Base-by-base conservation (phyloP, 2,797 vertebrate species). In the Ispidina picta region DNA sequence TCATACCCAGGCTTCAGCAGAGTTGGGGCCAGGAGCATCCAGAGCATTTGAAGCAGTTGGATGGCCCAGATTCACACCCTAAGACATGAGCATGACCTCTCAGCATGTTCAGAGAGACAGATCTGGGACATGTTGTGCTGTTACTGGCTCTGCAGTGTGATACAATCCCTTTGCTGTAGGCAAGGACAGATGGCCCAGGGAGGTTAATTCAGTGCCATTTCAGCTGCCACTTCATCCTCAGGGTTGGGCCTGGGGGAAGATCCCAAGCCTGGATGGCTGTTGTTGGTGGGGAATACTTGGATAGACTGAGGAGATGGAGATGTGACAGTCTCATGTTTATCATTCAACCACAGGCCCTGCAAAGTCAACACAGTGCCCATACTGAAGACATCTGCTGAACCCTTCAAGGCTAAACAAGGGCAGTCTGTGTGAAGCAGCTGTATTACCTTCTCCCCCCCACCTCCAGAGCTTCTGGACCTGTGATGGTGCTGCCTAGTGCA, bases 281-380 rank as follows among this genome's bases (percentile, higher is more conserved):
- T 64, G 29, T 16, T 65, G 39, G 18, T 25, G 70, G 29, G 51
- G 29, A 52, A 35, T 9, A 64, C 37, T 25, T 15, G 31, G 56
- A 35, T 43, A 44, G 44, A 25, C 44, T n/a, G 52, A 72, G 15
- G 35, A 72, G 46, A 26, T 17, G 8, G 46, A 41, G 33, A 41
- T 48, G 2, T n/a, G 39, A 12, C 46, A 41, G 19, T 14, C 37
- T 54, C 43, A 43, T 1, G 0, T 12, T 13, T 1, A 0, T 11
- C 52, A 13, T 8, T 43, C 62, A 54, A 44, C 48, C 54, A 78
- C n/a, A 49, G 22, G 54, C 68, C 78, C 48, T 26, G 44, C 56
- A 48, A 69, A 44, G 23, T 21, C 4, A 0, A 56, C 16, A 21
- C 31, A 10, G 29, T 25, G 77, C 25, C 72, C 33, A 28, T 35